Evolutionary conservation across 2,888 invertebrate genomes (phyloP).

Genomic region (Pandemis corylana): DNA sequence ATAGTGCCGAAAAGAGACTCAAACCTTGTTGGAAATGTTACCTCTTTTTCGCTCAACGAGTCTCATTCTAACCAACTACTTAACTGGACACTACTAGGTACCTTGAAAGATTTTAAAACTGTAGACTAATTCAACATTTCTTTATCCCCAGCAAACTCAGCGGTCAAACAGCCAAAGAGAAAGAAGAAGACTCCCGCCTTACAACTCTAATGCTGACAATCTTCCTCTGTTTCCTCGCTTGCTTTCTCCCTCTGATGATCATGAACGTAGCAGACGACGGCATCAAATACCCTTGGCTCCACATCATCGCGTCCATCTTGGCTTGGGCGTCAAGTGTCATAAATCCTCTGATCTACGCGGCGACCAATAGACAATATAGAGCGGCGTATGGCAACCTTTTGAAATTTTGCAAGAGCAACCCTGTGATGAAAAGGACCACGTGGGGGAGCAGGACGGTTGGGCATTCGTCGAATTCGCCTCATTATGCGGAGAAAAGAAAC

Average conservation of each 20-base stretch:
- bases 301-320: conserved; percentile 92
- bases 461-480: conserved; percentile 78
- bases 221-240: conserved; percentile 93
- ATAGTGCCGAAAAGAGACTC: no score
- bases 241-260: conserved; percentile 94
- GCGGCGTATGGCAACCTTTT: conserved; percentile 85
- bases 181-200: conserved; percentile 90
- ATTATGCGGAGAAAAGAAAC: conserved; percentile 73
- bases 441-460: conserved; percentile 80
- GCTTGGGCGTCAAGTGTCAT: conserved; percentile 96
- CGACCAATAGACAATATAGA: conserved; percentile 93
- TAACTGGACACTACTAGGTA: no score
- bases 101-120: not conserved
- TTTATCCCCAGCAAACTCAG: conserved; percentile 73
- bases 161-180: conserved; percentile 79
- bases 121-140: conserved; percentile 6
- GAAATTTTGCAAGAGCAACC: conserved; percentile 72
- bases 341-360: conserved; percentile 96
- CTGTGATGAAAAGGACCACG: conserved; percentile 69
- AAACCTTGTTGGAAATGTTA: no score
- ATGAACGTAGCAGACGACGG: conserved; percentile 94
- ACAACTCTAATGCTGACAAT: conserved; percentile 95
- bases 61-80: no score
- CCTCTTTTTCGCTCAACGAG: no score
- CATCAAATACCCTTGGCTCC: conserved; percentile 88